Percentiles rank a stretch among this genome's conserved stretches.
Evolutionary conservation across 2,888 invertebrate species (phyloP).

Genomic region (Colostygia pectinataria): DNA sequence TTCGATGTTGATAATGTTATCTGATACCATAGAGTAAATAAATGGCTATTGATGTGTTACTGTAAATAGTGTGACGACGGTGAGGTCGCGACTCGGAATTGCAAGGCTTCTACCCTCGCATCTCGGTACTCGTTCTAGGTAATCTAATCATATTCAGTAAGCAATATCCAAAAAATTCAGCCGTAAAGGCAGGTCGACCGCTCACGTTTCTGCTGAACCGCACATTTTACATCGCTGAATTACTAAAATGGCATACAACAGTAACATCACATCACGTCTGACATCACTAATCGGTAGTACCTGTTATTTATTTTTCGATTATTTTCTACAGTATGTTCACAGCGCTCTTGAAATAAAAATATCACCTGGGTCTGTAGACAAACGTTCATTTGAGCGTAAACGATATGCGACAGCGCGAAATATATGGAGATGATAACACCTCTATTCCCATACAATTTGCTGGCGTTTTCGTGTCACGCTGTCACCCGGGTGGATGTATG

Average conservation of each 20-base stretch:
- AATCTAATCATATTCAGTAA: constrained; percentile 31
- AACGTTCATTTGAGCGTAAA: neutral
- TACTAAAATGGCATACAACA: constrained; percentile 8
- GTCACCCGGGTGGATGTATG: neutral
- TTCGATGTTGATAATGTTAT: constrained; percentile 60
- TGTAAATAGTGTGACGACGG: constrained; percentile 47
- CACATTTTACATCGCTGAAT: neutral
- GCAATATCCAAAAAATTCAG: constrained; percentile 35
- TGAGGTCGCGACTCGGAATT: constrained; percentile 46
- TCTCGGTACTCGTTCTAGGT: constrained; percentile 43
- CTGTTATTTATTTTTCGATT: constrained; percentile 33
- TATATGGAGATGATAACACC: no score
- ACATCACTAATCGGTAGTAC: constrained; percentile 40
- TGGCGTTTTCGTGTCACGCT: neutral
- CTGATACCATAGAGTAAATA: constrained; percentile 57
- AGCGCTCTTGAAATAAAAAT: neutral
- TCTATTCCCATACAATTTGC: no score
- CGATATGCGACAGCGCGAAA: no score
- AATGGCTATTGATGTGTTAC: constrained; percentile 66
- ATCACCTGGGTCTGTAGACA: neutral
- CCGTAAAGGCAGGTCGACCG: constrained; percentile 57
- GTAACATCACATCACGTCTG: constrained; percentile 49
- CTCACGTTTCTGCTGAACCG: constrained; percentile 65
- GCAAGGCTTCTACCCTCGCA: constrained; percentile 53
- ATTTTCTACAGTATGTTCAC: neutral